phyloP scores from a whole-genome alignment of 2,113 vertebrate genomes.

The Carollia perspicillata region DNA sequence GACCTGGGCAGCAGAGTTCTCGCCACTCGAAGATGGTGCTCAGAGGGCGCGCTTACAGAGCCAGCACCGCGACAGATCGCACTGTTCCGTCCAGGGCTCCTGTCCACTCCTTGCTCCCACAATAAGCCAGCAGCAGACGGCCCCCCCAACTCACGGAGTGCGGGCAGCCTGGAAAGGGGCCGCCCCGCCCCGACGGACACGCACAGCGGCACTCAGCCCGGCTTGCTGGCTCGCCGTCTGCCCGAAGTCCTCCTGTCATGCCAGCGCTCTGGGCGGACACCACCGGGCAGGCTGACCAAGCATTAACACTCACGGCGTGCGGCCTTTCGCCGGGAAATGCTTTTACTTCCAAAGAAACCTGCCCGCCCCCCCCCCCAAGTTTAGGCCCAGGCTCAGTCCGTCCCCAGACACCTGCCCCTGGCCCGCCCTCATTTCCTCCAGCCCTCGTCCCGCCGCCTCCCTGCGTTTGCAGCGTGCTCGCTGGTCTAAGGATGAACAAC shows the following conservation, averaged over 20 bases:
- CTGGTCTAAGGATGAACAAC: neutral
- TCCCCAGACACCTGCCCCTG: rapidly evolving
- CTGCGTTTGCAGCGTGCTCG: no score
- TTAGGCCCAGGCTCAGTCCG: no score
- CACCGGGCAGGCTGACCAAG: neutral
- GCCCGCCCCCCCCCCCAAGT: neutral
- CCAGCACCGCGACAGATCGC: neutral
- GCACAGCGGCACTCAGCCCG: rapidly evolving
- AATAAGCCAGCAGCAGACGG: neutral
- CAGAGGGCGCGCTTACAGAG: neutral
- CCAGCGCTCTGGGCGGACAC: neutral
- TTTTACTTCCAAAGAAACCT: neutral
- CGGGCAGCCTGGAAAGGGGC: neutral
- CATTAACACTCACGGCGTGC: neutral
- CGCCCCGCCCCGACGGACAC: rapidly evolving
- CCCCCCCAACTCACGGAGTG: neutral
- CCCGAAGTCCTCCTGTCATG: neutral
- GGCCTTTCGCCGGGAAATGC: neutral
- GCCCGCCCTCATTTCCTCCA: rapidly evolving
- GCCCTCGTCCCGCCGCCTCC: neutral
- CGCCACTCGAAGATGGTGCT: neutral
- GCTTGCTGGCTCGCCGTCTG: rapidly evolving
- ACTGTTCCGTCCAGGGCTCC: no score
- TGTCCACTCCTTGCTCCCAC: neutral
- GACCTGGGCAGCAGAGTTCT: no score